A percentile compares a stretch with the other conserved stretches of the same genome.
phyloP scores from a whole-genome alignment of 1,140 invertebrate genomes.

The Phenacoccus solenopsis region DNA sequence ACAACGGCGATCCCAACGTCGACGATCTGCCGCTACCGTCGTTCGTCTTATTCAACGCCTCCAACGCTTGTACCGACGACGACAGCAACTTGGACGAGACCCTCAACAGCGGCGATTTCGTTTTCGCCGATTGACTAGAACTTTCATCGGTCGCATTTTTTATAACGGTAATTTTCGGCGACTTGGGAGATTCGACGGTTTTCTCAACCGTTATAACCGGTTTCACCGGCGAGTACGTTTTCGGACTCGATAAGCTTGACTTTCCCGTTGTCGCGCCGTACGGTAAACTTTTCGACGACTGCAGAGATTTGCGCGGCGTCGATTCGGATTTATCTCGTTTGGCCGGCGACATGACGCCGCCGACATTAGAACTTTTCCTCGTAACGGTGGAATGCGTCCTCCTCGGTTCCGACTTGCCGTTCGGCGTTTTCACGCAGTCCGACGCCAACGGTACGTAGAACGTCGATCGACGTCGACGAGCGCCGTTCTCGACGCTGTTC shows the following conservation, averaged over 20 bases:
- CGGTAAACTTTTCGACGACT: not conserved
- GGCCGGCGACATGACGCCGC: not conserved
- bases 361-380: not conserved
- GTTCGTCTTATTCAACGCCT: slow-evolving; percentile 22
- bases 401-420: slow-evolving; percentile 28
- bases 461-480: slow-evolving; percentile 35
- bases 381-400: not conserved
- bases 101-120: slow-evolving; percentile 23
- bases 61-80: slow-evolving; percentile 27
- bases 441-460: slow-evolving; percentile 39
- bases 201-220: not conserved
- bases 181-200: not conserved
- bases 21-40: slow-evolving; percentile 12
- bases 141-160: not conserved
- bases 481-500: not conserved
- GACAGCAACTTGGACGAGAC: slow-evolving; percentile 25
- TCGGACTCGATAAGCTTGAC: not conserved
- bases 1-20: slow-evolving; percentile 22
- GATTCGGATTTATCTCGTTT: not conserved
- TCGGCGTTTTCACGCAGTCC: slow-evolving; percentile 14
- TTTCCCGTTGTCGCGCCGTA: not conserved
- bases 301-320: not conserved
- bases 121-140: slow-evolving; percentile 15
- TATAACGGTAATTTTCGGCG: not conserved
- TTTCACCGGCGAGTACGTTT: not conserved